These are phyloP conservation scores for Heteractis magnifica DNA, from an alignment of 92 coral and sea anemone genomes.

Conservation along the genomic window DNA sequence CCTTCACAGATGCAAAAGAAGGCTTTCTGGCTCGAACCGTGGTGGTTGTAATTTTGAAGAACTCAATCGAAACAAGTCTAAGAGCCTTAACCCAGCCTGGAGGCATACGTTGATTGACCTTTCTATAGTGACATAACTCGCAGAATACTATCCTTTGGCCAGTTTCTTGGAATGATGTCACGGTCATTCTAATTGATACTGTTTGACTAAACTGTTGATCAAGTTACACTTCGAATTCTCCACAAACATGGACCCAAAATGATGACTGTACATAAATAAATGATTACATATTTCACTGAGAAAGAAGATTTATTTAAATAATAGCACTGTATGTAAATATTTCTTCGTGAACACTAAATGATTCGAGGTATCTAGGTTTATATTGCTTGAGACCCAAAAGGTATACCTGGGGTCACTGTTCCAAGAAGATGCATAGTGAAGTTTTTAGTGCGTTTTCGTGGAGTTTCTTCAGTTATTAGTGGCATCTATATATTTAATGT, in stretches of 20 bases:
- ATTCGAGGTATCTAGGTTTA: background rate
- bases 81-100: slow-evolving; percentile 29
- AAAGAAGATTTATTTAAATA: slow-evolving; percentile 3
- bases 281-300: background rate
- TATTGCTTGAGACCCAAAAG: background rate
- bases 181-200: background rate
- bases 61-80: slow-evolving; percentile 18
- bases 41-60: slow-evolving; percentile 43
- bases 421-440: too few species aligned
- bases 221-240: too few species aligned
- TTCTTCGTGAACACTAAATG: background rate
- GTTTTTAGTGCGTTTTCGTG: background rate
- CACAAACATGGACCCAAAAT: background rate
- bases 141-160: background rate
- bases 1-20: slow-evolving; percentile 60
- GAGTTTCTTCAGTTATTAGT: background rate
- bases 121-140: slow-evolving; percentile 8
- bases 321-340: slow-evolving; percentile 5
- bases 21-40: slow-evolving; percentile 50
- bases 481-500: background rate
- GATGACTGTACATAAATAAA: background rate
- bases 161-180: background rate
- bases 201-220: background rate
- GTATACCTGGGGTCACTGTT: too few species aligned
- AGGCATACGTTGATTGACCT: slow-evolving; percentile 41